Evolutionary conservation across 2,797 vertebrate species (phyloP).

Genomic region (Peromyscus nudipes): DNA sequence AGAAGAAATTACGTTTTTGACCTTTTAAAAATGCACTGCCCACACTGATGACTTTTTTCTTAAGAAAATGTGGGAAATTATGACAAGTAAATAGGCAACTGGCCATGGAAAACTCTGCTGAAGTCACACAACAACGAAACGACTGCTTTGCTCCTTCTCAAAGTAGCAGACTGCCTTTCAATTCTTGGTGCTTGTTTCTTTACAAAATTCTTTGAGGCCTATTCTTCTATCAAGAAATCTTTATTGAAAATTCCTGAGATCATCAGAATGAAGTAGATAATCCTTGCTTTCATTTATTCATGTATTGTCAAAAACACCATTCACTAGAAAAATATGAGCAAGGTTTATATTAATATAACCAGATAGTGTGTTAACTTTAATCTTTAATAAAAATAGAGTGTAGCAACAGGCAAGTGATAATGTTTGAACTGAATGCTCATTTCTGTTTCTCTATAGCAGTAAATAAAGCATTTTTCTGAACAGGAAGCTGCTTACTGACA

Average conservation of each 20-base stretch:
- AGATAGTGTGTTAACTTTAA: slow-evolving; percentile 64
- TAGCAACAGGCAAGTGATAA: slow-evolving; percentile 62
- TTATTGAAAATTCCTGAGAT: slow-evolving; percentile 61
- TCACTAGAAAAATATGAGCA: slow-evolving; percentile 52
- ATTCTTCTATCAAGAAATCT: slow-evolving; percentile 60
- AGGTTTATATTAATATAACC: slow-evolving; percentile 70
- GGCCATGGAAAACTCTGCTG: slow-evolving; percentile 56
- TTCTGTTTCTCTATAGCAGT: slow-evolving; percentile 28
- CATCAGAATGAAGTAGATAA: slow-evolving; percentile 63
- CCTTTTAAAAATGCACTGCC: slow-evolving; percentile 63
- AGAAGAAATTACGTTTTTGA: slow-evolving; percentile 71
- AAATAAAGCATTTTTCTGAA: slow-evolving; percentile 65
- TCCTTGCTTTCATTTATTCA: slow-evolving; percentile 67
- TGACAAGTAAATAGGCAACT: slow-evolving; percentile 46
- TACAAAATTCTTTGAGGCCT: slow-evolving; percentile 48
- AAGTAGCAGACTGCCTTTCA: slow-evolving; percentile 31
- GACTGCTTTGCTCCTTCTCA: slow-evolving; percentile 25
- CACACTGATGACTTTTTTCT: slow-evolving; percentile 47
- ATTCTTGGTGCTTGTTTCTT: slow-evolving; percentile 22
- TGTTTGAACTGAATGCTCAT: slow-evolving; percentile 61
- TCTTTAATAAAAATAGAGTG: slow-evolving; percentile 77
- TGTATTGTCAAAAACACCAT: slow-evolving; percentile 62
- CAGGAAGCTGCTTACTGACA: slow-evolving; percentile 58
- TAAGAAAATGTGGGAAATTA: slow-evolving; percentile 68
- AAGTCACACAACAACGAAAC: slow-evolving; percentile 27